A percentile compares a stretch with the other conserved stretches of the same genome.
Evolutionary conservation across 1,140 invertebrate species (phyloP).

Genomic region (Drosophila gunungcola): DNA sequence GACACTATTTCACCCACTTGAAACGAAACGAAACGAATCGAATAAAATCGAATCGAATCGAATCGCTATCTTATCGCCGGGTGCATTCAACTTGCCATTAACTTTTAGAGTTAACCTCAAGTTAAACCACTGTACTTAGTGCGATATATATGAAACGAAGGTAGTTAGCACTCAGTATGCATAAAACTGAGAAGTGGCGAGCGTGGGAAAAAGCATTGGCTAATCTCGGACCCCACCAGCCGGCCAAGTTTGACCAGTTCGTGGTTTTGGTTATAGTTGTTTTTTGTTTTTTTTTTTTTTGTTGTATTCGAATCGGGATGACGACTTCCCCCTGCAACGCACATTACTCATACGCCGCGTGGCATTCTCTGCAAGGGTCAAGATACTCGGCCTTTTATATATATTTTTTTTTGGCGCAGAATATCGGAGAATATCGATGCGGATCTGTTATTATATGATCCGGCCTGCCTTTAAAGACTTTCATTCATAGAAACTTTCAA

Average conservation of each 20-base stretch:
- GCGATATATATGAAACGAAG: slow-evolving; percentile 51
- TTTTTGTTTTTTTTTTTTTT: background rate
- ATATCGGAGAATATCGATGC: slow-evolving; percentile 39
- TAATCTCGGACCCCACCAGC: slow-evolving; percentile 27
- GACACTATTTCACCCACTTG: slow-evolving; percentile 4
- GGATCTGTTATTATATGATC: slow-evolving; percentile 53
- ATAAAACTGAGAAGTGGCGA: slow-evolving; percentile 58
- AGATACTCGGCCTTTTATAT: slow-evolving; percentile 20
- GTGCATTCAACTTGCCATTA: slow-evolving; percentile 22
- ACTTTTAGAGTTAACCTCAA: background rate
- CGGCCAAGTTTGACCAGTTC: slow-evolving; percentile 37
- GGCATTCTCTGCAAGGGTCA: slow-evolving; percentile 36
- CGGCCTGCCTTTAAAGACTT: slow-evolving; percentile 54
- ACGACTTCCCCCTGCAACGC: slow-evolving; percentile 38
- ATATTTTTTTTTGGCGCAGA: background rate
- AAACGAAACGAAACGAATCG: background rate
- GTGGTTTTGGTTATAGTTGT: background rate
- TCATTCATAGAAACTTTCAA: slow-evolving; percentile 79
- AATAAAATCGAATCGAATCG: background rate
- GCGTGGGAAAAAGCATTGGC: slow-evolving; percentile 72
- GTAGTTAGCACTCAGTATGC: slow-evolving; percentile 66
- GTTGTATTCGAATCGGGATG: slow-evolving; percentile 4
- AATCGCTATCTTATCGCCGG: slow-evolving; percentile 17
- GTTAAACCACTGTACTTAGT: slow-evolving; percentile 38
- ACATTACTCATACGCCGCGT: slow-evolving; percentile 72